A percentile compares a stretch with the other conserved stretches of the same genome.
These are phyloP conservation scores for Nemotelus nigrinus DNA, from an alignment of 2,888 invertebrate genomes.

Conservation along the genomic window DNA sequence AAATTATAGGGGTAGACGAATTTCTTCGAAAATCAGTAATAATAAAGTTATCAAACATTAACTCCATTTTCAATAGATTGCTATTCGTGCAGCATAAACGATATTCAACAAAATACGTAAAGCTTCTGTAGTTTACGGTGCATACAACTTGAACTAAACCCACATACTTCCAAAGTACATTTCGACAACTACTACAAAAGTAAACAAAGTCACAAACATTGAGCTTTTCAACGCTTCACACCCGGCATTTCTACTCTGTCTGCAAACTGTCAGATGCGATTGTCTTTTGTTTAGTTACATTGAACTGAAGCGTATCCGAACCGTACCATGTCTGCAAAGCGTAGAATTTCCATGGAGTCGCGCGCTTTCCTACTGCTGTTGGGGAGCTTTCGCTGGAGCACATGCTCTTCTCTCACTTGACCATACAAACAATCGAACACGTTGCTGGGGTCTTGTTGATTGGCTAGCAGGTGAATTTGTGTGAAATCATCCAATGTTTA, in stretches of 20 bases:
- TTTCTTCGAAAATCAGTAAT: too few species aligned
- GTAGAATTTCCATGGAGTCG: background rate
- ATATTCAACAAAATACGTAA: too few species aligned
- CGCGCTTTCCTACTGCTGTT: constrained; percentile 21
- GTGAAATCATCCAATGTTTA: background rate
- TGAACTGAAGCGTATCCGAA: background rate
- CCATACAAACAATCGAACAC: constrained; percentile 17
- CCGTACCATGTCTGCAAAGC: constrained; percentile 20
- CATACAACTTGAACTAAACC: too few species aligned
- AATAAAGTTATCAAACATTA: too few species aligned
- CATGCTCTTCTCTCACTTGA: constrained; percentile 22
- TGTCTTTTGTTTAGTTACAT: background rate
- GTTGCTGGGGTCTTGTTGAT: constrained; percentile 28
- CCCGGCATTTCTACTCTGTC: constrained; percentile 22
- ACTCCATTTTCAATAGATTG: too few species aligned
- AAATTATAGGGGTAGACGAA: too few species aligned
- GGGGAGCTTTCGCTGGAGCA: constrained; percentile 31
- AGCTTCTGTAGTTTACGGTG: too few species aligned
- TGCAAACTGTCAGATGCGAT: constrained; percentile 23
- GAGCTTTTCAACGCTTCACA: constrained; percentile 1
- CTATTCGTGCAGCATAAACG: too few species aligned
- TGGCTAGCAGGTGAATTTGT: constrained; percentile 5
- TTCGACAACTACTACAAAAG: too few species aligned
- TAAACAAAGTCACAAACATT: too few species aligned
- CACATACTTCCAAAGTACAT: too few species aligned